These are phyloP conservation scores for Apamea epomidion DNA, from an alignment of 2,888 invertebrate species.

Conservation along the genomic window DNA sequence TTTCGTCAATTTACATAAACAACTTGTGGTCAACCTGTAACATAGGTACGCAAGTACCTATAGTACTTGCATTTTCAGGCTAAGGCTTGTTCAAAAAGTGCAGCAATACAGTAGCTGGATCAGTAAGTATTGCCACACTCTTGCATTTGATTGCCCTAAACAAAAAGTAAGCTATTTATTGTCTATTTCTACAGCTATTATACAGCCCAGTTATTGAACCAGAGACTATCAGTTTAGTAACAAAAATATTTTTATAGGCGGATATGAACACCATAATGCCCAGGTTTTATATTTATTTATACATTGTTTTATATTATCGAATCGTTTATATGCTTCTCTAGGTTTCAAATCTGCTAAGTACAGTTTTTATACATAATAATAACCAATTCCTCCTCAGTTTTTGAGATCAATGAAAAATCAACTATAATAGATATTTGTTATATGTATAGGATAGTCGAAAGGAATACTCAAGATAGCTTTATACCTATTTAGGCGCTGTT, in stretches of 20 bases:
- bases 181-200: constrained; percentile 68
- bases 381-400: constrained; percentile 67
- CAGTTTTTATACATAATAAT: constrained; percentile 46
- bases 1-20: constrained; percentile 6
- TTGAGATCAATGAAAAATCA: constrained; percentile 66
- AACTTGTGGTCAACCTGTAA: constrained; percentile 28
- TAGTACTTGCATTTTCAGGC: constrained; percentile 33
- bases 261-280: constrained; percentile 77
- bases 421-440: constrained; percentile 39
- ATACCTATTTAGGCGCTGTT: constrained; percentile 50
- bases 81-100: constrained; percentile 31
- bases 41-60: constrained; percentile 36
- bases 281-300: constrained; percentile 58
- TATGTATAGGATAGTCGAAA: constrained; percentile 29
- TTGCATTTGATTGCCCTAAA: constrained; percentile 29
- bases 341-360: constrained; percentile 41
- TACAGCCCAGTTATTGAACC: constrained; percentile 63
- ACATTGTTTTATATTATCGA: constrained; percentile 48
- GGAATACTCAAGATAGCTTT: constrained; percentile 25
- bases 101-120: constrained; percentile 23
- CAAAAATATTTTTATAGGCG: constrained; percentile 81
- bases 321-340: constrained; percentile 45
- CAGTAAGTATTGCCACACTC: constrained; percentile 43
- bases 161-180: constrained; percentile 69
- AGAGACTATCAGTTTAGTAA: constrained; percentile 68